These are phyloP conservation scores for Thamnophis sirtalis DNA, from an alignment of 2,113 vertebrate species.

Conservation along the genomic window DNA sequence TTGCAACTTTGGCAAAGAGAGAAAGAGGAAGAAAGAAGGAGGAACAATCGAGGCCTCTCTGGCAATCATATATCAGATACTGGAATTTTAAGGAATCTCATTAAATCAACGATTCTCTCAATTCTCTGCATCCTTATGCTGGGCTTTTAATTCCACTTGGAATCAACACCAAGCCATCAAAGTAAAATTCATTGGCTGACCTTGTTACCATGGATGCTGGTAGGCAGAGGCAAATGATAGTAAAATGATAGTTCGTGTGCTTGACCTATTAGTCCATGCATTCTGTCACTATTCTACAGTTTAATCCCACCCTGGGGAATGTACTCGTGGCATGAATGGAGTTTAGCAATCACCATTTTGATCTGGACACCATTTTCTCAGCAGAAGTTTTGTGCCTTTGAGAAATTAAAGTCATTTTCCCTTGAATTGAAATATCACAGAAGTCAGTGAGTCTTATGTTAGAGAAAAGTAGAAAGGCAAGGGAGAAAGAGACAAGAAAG, in stretches of 20 bases:
- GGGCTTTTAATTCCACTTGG: neutral
- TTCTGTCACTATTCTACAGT: neutral
- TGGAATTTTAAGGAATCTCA: neutral
- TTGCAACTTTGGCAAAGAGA: conserved; percentile 32
- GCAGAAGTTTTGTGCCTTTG: neutral
- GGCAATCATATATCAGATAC: neutral
- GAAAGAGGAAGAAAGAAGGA: neutral
- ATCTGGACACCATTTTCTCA: neutral
- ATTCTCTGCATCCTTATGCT: neutral
- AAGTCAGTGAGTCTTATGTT: neutral
- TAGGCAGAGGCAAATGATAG: no score
- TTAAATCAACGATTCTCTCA: conserved; percentile 4
- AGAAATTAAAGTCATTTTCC: neutral
- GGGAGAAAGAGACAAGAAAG: neutral
- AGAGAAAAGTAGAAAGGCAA: neutral
- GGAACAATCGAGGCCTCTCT: neutral
- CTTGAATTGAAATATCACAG: no score
- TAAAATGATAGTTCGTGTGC: neutral
- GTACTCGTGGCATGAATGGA: neutral
- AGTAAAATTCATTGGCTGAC: no score
- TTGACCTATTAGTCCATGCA: neutral
- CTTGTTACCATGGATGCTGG: no score
- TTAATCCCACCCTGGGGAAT: neutral
- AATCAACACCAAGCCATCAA: neutral
- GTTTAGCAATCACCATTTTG: neutral